phyloP scores from a whole-genome alignment of 2,888 invertebrate genomes.

The Molorchus minor region DNA sequence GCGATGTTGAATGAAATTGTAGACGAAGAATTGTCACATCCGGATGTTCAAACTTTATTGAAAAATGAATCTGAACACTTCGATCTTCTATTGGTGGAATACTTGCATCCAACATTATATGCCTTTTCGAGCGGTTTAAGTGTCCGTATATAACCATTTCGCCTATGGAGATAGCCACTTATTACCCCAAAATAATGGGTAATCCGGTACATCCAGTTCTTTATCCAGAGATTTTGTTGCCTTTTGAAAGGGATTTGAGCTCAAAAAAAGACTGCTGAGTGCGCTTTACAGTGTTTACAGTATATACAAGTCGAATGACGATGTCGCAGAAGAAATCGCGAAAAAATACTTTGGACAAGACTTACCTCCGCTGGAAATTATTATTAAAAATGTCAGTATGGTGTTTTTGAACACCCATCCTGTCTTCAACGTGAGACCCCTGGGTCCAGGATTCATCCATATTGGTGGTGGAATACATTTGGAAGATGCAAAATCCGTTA shows the following conservation, averaged over 20 bases:
- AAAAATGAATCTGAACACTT: constrained; percentile 40
- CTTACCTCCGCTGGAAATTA: constrained; percentile 34
- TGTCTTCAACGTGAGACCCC: constrained; percentile 57
- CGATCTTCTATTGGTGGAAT: constrained; percentile 49
- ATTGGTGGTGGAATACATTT: constrained; percentile 62
- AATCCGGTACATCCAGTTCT: constrained; percentile 41
- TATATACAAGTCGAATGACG: constrained; percentile 28
- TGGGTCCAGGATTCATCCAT: constrained; percentile 59
- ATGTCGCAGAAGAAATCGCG: constrained; percentile 26
- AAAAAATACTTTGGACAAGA: constrained; percentile 43
- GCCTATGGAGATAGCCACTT: constrained; percentile 36
- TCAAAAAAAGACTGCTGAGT: constrained; percentile 53
- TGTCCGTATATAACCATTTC: constrained; percentile 42
- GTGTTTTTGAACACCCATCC: constrained; percentile 61
- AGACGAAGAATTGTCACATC: constrained; percentile 36
- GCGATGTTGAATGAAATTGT: constrained; percentile 33
- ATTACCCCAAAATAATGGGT: constrained; percentile 38
- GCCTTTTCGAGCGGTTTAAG: constrained; percentile 46
- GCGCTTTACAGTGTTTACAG: constrained; percentile 29
- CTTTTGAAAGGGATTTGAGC: constrained; percentile 49
- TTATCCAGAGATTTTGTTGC: constrained; percentile 39
- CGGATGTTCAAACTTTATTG: constrained; percentile 41
- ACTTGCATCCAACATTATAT: constrained; percentile 34
- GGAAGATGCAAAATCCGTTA: constrained; percentile 56
- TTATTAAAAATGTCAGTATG: constrained; percentile 55